Conservation (phyloP, 2,113 vertebrate genomes). For the Anguilla rostrata region DNA sequence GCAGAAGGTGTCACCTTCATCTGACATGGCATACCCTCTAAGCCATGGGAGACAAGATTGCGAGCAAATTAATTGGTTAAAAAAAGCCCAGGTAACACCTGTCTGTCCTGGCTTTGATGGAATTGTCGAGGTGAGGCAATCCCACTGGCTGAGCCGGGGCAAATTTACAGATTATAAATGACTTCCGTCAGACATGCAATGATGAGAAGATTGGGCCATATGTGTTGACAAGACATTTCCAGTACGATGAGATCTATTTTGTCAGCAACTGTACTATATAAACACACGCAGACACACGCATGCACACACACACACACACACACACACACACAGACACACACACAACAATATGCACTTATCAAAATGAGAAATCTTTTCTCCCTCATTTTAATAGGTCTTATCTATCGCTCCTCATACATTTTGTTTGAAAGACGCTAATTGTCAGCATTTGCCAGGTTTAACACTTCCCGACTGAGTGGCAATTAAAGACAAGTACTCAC, state of each 20-base stretch:
- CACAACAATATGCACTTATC: conserved; percentile 23
- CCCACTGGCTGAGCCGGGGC: conserved; percentile 5
- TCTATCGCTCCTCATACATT: conserved; percentile 76
- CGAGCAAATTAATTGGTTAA: conserved; percentile 88
- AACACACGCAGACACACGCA: not conserved
- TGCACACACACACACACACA: not conserved
- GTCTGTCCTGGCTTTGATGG: conserved; percentile 97
- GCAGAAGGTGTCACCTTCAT: conserved; percentile 89
- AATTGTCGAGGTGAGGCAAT: conserved; percentile 85
- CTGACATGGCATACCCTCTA: conserved; percentile 91
- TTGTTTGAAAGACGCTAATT: conserved; percentile 79
- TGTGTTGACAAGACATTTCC: not conserved
- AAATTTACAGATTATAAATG: conserved; percentile 50
- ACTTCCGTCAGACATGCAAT: conserved; percentile 55
- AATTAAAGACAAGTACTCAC: conserved; percentile 81
- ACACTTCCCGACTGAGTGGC: conserved; percentile 85
- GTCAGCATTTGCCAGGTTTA: conserved; percentile 82
- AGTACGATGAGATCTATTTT: not conserved
- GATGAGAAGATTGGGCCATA: conserved; percentile 49
- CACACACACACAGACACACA: not conserved
- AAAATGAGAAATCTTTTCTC: conserved; percentile 59
- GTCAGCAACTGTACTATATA: not conserved
- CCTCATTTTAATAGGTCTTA: conserved; percentile 63
- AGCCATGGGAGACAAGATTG: conserved; percentile 96
- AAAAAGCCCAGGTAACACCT: conserved; percentile 91